These are phyloP conservation scores for Hypomecis punctinalis DNA, from an alignment of 2,888 invertebrate species.

Conservation along the genomic window DNA sequence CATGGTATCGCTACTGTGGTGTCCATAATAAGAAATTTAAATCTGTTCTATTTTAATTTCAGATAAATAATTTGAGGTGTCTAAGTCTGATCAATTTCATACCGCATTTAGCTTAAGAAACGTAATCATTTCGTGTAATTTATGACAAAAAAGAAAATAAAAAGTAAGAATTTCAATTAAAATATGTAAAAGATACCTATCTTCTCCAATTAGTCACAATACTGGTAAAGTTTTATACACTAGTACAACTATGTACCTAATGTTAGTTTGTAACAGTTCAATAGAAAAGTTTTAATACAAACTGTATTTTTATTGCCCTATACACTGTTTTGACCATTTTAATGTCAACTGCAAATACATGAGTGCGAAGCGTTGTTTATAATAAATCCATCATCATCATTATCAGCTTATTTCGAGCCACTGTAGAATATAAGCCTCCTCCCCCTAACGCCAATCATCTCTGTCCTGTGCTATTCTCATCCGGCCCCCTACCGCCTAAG, in stretches of 20 bases:
- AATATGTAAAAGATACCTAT: conserved; percentile 20
- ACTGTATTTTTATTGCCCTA: background rate
- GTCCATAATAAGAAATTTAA: no score
- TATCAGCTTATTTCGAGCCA: no score
- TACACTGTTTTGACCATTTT: no score
- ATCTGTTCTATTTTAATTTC: no score
- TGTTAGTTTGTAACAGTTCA: conserved; percentile 64
- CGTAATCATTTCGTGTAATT: conserved; percentile 15
- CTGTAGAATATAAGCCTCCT: no score
- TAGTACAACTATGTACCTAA: conserved; percentile 66
- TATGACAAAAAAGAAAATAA: conserved; percentile 3
- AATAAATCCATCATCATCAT: no score
- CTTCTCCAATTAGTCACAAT: conserved; percentile 60
- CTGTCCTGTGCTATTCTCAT: no score
- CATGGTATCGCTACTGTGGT: no score
- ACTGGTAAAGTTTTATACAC: conserved; percentile 60
- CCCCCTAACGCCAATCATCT: no score
- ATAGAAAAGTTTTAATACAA: conserved; percentile 73
- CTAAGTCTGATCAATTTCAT: background rate
- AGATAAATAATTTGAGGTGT: background rate
- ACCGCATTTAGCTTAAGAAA: conserved; percentile 13
- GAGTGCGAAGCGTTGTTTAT: no score
- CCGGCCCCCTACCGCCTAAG: no score
- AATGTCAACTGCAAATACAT: no score
- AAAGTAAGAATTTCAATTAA: conserved; percentile 12